Evolutionary conservation across 2,113 vertebrate species (phyloP), one percentile per base, ranked within the genome.

Genomic region (Apus apus): DNA sequence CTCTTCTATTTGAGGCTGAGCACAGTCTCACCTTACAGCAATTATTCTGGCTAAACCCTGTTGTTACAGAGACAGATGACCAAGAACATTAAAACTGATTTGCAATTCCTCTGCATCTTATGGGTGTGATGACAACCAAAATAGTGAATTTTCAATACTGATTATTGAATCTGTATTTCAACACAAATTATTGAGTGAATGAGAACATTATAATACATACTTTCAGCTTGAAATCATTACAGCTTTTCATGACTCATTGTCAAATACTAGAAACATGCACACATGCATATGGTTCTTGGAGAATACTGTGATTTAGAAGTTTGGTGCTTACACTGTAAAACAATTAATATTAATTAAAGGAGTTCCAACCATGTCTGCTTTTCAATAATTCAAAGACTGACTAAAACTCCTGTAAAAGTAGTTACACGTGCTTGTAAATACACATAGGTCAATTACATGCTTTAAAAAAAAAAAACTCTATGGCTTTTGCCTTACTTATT

Each of bases 241-340:
- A 88, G 15, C 2, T 50, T 20, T 66, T 3, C 7, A 6, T 68
- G 34, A 92, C 46, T 43, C 20, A 51, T n/a, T 51, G 26, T 4
- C 9, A 34, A 86, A 80, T 60, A 25, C 6, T 68, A 88, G 71
- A 68, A 83, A 51, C 2, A 17, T 1, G 22, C 11, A 19, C 9
- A 30, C 1, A 1, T 8, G 17, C 43, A 18, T 50, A 29, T 25
- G 4, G 23, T 54, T 6, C 46, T 84, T 70, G 8, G 34, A 58
- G 9, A 84, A 62, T 58, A 53, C 32, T 65, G 56, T 38, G 10
- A 48, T 81, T 64, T 53, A 34, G 12, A 58, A 21, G 7, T 48
- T 84, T 57, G 6, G 3, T 66, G 10, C 0, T 0, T 43, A 18
- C 3, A 9, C 3, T 50, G 13, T 15, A 73, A 74, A 64, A 6